Base-by-base conservation (phyloP, 92 coral and sea anemone species). In the Scolanthus callimorphus region DNA sequence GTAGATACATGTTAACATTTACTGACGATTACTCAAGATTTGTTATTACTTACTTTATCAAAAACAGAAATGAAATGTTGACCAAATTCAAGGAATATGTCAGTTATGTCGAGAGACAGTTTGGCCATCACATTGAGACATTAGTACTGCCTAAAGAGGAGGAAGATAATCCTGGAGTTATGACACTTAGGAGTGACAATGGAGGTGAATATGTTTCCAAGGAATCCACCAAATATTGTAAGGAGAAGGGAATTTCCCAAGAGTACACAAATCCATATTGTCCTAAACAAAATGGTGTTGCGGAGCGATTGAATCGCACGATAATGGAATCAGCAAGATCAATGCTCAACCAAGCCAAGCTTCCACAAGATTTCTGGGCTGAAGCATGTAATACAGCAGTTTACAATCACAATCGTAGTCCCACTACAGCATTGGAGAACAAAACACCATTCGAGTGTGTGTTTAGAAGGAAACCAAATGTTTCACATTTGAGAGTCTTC, bases 331-430 rank as follows among this genome's bases (percentile, higher is more conserved):
- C 79, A 67, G 83, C 85, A 28, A 79, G 80, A 65, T 71, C 80
- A n/a, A 71, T 79, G 80, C 51, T 71, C 25, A 69, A 67, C 51
- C 67, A 85, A 31, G 83, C 79, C 19, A 57, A 56, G 17, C 31
- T 83, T 23, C 79, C 84, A 1, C 69, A 68, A 38, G 41, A 46
- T 37, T 77, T 64, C 41, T 77, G 85, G 90, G 84, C 85, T 29
- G 85, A 72, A 77, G 74, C 84, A n/a, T 77, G 81, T 52, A 78
- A 58, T 27, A 54, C 66, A 52, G 90, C 85, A 57, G 70, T 67
- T 29, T 83, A 77, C 72, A 79, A 77, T 27, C 68, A 68, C 54
- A 81, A 67, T 23, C 61, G 74, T 25, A 74, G 81, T 11, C 74
- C 74, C 47, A 70, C 81, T 15, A 31, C 30, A 25, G 78, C 72